phyloP scores from a whole-genome alignment of 2,797 vertebrate genomes.

The Anguilla obscura region DNA sequence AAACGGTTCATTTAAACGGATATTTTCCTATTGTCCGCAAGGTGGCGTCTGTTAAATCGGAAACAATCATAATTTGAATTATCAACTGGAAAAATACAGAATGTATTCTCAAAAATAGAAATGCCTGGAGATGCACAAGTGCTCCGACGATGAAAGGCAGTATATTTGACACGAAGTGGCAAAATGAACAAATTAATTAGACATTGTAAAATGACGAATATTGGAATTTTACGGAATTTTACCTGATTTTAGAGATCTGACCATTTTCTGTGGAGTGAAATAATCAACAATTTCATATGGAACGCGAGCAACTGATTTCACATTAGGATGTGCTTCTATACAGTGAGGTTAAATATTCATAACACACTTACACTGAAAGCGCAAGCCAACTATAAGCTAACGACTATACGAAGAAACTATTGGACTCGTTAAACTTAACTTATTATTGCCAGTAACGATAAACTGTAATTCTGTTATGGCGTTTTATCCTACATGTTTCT shows the following conservation, averaged over 20 bases:
- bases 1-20: neutral
- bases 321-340: neutral
- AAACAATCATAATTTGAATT: slow-evolving; percentile 24
- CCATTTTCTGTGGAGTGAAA: neutral
- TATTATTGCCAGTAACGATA: neutral
- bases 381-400: neutral
- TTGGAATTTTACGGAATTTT: neutral
- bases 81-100: slow-evolving; percentile 38
- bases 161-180: neutral
- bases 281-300: neutral
- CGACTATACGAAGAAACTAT: neutral
- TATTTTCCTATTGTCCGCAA: slow-evolving; percentile 11
- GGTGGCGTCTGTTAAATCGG: slow-evolving; percentile 34
- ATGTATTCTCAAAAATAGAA: slow-evolving; percentile 1
- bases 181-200: neutral
- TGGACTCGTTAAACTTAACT: neutral
- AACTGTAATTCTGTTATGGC: neutral
- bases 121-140: slow-evolving; percentile 2
- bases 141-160: neutral
- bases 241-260: neutral
- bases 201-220: neutral
- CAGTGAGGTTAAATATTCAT: neutral
- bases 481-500: neutral
- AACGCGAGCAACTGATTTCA: neutral
- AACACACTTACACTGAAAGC: neutral